Percentiles rank a stretch among this genome's conserved stretches.
These are phyloP conservation scores for Beris morrisii DNA, from an alignment of 2,888 invertebrate species.

Conservation along the genomic window DNA sequence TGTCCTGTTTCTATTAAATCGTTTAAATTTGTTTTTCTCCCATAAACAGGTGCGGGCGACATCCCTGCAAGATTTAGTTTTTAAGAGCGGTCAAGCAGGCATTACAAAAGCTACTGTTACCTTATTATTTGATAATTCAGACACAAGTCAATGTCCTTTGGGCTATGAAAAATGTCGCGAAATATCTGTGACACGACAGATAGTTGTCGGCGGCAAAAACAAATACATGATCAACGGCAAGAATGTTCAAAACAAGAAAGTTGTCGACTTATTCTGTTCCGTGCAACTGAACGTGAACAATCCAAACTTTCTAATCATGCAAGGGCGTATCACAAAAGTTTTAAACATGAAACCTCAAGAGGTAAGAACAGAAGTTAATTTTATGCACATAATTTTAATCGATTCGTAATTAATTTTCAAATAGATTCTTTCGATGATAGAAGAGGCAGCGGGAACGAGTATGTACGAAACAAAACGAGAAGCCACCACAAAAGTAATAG, in stretches of 20 bases:
- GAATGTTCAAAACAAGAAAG: conserved; percentile 84
- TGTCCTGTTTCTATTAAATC: no score
- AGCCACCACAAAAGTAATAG: conserved; percentile 81
- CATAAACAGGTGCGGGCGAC: conserved; percentile 78
- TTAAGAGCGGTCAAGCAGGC: conserved; percentile 95
- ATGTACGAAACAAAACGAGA: conserved; percentile 95
- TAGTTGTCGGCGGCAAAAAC: conserved; percentile 80
- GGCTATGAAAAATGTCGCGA: conserved; percentile 91
- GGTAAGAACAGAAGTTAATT: conserved; percentile 58
- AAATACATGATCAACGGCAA: conserved; percentile 94
- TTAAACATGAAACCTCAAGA: conserved; percentile 98
- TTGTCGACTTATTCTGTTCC: conserved; percentile 93
- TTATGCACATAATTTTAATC: conserved; percentile 2
- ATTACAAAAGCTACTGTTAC: conserved; percentile 94
- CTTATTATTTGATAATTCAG: conserved; percentile 90
- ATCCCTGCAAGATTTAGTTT: conserved; percentile 93
- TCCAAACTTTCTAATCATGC: conserved; percentile 99
- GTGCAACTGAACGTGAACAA: conserved; percentile 98
- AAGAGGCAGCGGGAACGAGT: conserved; percentile 97
- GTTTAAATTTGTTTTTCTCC: no score
- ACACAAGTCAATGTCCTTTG: conserved; percentile 78
- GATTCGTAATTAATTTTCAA: background rate
- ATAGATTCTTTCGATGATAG: conserved; percentile 92
- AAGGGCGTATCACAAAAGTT: conserved; percentile 98
- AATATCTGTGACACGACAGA: conserved; percentile 90